phyloP scores from a whole-genome alignment of 2,113 vertebrate species.

The Danio rerio region GRCz12tu NC_133181.1:43441001-43441500 shows the following conservation, averaged over 20 bases:
- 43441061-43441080: neutral
- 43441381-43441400: conserved; percentile 15
- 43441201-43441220: neutral
- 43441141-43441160: neutral
- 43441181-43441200: neutral
- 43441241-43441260: neutral
- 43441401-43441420: conserved; percentile 46
- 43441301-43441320: neutral
- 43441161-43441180: conserved; percentile 9
- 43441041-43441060: too few species aligned
- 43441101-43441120: neutral
- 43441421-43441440: neutral
- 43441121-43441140: neutral
- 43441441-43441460: neutral
- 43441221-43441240: neutral
- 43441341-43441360: neutral
- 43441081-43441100: neutral
- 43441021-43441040: too few species aligned
- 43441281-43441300: conserved; percentile 6
- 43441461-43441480: neutral
- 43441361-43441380: conserved; percentile 42
- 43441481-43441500: neutral
- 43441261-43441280: neutral
- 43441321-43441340: conserved; percentile 7
- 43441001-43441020: too few species aligned